A percentile compares a stretch with the other conserved stretches of the same genome.
These are phyloP conservation scores for Amphiura filiformis DNA, from an alignment of 35 echinoderm and acorn worm species.

Conservation along the genomic window DNA sequence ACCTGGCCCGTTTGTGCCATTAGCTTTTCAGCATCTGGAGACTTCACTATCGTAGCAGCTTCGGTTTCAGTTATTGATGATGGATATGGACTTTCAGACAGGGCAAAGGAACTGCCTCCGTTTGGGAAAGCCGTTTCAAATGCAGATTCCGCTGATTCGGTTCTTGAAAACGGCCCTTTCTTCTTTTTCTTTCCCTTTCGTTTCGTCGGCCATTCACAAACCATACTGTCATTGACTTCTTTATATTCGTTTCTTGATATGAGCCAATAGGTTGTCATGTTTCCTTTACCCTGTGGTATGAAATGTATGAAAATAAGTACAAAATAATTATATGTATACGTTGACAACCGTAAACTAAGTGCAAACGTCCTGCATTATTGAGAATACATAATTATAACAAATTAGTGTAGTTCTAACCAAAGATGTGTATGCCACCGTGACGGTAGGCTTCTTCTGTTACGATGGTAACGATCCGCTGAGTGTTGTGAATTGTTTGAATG, in stretches of 20 bases:
- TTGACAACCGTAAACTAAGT: background rate
- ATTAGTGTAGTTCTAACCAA: background rate
- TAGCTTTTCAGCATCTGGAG: background rate
- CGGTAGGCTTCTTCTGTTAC: too few relatives aligned
- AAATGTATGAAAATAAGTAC: too few relatives aligned
- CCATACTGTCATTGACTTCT: conserved; percentile 51
- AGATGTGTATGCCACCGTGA: too few relatives aligned
- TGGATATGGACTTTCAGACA: background rate
- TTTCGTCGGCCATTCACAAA: conserved; percentile 23
- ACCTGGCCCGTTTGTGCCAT: background rate
- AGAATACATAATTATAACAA: background rate
- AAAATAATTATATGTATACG: too few relatives aligned
- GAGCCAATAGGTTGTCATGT: conserved; percentile 72
- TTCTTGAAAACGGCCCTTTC: background rate
- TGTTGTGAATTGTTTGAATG: too few relatives aligned
- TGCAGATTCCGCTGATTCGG: background rate
- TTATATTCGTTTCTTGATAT: conserved; percentile 20
- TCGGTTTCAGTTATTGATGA: background rate
- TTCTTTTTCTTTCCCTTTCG: conserved; percentile 11
- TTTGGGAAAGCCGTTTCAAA: background rate
- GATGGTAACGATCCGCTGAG: too few relatives aligned
- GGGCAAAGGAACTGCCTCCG: background rate
- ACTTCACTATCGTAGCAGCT: background rate
- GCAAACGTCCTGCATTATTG: background rate
- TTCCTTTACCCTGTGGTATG: conserved; percentile 78